Base-by-base conservation (phyloP, 2,797 vertebrate genomes). In the Melanotaenia trifasciata region DNA sequence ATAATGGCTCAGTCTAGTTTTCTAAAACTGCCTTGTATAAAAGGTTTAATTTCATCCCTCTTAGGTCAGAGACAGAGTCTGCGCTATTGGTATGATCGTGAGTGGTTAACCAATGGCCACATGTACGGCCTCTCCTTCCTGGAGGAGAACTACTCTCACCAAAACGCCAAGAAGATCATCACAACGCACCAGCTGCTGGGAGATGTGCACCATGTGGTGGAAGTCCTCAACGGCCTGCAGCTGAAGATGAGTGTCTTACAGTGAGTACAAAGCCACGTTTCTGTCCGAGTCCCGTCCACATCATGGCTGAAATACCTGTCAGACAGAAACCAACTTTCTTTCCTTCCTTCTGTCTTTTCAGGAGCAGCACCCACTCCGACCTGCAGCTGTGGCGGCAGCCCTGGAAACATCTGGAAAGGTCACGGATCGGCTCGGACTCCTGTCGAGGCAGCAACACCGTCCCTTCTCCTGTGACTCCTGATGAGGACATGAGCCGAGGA, bases 111-210 rank as follows among this genome's bases (percentile, higher is more conserved):
- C 88, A 96, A 91, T 0, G 98, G 98, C 33, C 96, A 97, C 87
- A 98, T 99, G 97, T 96, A 96, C 22, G 97, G 97, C 78, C 93
- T 99, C 72, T 94, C 97, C 0, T 98, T 98, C 92, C 90, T 98
- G 90, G 96, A 96, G 81, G 96, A 98, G 80, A 99, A 99, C 87
- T 99, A 99, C 83, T 99, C 97, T 12, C 97, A 97, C 85, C 97
- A 98, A 90, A 99, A 99, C 24, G 95, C 95, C 84, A 97, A 96
- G 93, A 98, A 98, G 93, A 98, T 99, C 35, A 95, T 96, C 70
- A 96, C 97, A 78, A 98, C 97, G 30, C 98, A 98, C 85, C 97
- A 98, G 77, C 96, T 99, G 69, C 95, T 99, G 38, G 98, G 97
- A 0, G 98, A 99, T 22, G 96, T 99, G 11, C 97, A 99, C 84